phyloP scores from a whole-genome alignment of 2,113 vertebrate species.

The Macrotus californicus region DNA sequence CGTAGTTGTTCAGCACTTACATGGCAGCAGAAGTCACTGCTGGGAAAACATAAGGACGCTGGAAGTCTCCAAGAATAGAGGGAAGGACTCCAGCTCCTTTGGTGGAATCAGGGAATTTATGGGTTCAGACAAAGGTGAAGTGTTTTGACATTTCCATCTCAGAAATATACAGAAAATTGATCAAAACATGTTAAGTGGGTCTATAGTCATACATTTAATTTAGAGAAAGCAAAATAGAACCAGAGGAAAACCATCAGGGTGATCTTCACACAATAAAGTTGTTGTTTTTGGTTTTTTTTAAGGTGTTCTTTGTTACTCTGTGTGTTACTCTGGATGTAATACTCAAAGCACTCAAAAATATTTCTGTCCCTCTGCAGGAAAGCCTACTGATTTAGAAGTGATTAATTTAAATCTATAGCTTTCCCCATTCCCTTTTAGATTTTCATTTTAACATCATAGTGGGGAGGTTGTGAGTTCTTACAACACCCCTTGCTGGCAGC shows the following conservation, averaged over 20 bases:
- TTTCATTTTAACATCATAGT: neutral
- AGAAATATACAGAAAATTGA: neutral
- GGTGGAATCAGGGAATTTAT: neutral
- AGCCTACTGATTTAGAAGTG: neutral
- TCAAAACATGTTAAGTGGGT: neutral
- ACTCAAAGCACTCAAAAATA: neutral
- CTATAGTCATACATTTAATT: neutral
- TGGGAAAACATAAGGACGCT: neutral
- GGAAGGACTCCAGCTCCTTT: neutral
- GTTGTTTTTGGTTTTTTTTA: neutral
- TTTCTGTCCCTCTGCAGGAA: neutral
- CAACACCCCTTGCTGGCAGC: slow-evolving; percentile 62
- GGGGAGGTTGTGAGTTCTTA: slow-evolving; percentile 42
- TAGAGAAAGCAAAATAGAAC: slow-evolving; percentile 16
- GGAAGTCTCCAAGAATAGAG: neutral
- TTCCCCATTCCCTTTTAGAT: neutral
- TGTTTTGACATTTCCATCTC: neutral
- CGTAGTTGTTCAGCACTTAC: neutral
- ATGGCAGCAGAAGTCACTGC: neutral
- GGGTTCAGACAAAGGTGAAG: neutral
- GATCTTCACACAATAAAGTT: neutral
- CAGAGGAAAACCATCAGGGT: neutral
- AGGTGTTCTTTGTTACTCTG: neutral
- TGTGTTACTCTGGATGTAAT: neutral
- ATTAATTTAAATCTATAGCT: slow-evolving; percentile 34